Conservation (phyloP, 2,888 invertebrate genomes). For the Podotricha telesiphe region DNA sequence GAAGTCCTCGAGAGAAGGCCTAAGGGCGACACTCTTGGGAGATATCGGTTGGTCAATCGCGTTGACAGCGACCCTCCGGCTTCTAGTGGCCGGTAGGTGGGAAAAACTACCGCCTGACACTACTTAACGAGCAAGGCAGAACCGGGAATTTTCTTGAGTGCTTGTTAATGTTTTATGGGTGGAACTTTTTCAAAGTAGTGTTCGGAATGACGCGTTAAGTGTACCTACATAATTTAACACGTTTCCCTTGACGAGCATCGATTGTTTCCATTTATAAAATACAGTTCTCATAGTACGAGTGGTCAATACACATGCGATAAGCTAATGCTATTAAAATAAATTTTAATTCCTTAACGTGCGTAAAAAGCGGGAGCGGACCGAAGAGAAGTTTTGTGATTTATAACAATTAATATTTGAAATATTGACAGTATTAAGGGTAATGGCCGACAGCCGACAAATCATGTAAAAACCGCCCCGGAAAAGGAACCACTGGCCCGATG, state of each 20-base stretch:
- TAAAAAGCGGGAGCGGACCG: constrained; percentile 60
- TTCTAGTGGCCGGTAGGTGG: constrained; percentile 74
- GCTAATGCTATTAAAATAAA: constrained; percentile 71
- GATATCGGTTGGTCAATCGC: constrained; percentile 79
- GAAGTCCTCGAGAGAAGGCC: constrained; percentile 56
- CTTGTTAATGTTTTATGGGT: constrained; percentile 84
- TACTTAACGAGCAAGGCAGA: constrained; percentile 80
- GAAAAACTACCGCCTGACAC: constrained; percentile 82
- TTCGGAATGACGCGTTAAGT: constrained; percentile 81
- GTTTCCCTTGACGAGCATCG: constrained; percentile 66
- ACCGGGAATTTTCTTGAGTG: constrained; percentile 82
- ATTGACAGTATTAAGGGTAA: constrained; percentile 83
- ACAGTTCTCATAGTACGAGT: constrained; percentile 44
- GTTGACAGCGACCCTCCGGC: constrained; percentile 78
- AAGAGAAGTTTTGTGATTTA: constrained; percentile 78
- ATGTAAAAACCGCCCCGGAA: constrained; percentile 82
- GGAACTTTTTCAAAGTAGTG: constrained; percentile 81
- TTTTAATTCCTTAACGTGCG: constrained; percentile 69
- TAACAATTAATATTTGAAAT: constrained; percentile 84
- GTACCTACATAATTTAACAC: constrained; percentile 81
- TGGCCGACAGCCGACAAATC: constrained; percentile 81
- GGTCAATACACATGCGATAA: constrained; percentile 50
- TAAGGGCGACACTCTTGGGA: constrained; percentile 76
- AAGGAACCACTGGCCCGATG: constrained; percentile 80
- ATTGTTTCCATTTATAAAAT: constrained; percentile 54